These are phyloP conservation scores for Drepana arcuata DNA, from an alignment of 1,140 invertebrate species.

Conservation along the genomic window DNA sequence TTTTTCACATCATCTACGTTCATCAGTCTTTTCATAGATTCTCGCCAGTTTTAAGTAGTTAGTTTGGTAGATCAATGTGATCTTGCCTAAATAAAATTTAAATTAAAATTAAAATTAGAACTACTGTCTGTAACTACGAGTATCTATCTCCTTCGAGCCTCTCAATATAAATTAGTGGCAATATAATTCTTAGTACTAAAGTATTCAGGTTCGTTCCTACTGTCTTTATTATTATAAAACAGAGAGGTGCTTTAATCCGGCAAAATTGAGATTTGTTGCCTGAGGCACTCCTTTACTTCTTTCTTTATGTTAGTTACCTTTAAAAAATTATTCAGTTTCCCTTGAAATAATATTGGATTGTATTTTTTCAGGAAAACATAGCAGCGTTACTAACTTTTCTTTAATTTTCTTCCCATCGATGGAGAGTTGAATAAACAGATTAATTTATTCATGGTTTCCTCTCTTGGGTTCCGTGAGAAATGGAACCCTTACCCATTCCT, in stretches of 20 bases:
- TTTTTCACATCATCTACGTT: no score
- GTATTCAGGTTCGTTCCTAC: constrained; percentile 40
- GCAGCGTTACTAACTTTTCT: background rate
- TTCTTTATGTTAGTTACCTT: constrained; percentile 47
- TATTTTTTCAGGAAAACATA: constrained; percentile 9
- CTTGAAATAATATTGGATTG: constrained; percentile 22
- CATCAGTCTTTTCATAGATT: no score
- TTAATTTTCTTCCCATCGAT: background rate
- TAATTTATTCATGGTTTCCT: background rate
- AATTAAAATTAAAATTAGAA: no score
- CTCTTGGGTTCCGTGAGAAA: constrained; percentile 2
- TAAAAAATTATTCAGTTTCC: constrained; percentile 32
- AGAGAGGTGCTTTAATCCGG: constrained; percentile 53
- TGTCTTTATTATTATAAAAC: constrained; percentile 43
- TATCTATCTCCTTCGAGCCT: no score
- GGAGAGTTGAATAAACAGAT: background rate
- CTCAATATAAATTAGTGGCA: no score
- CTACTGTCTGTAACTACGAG: no score
- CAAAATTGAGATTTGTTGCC: constrained; percentile 58
- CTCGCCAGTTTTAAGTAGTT: no score
- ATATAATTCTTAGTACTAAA: no score
- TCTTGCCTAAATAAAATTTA: no score
- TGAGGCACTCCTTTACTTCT: constrained; percentile 36
- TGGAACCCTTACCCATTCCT: no score
- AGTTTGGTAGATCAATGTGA: no score